phyloP scores from a whole-genome alignment of 2,113 vertebrate genomes.

The Eleginops maclovinus region DNA sequence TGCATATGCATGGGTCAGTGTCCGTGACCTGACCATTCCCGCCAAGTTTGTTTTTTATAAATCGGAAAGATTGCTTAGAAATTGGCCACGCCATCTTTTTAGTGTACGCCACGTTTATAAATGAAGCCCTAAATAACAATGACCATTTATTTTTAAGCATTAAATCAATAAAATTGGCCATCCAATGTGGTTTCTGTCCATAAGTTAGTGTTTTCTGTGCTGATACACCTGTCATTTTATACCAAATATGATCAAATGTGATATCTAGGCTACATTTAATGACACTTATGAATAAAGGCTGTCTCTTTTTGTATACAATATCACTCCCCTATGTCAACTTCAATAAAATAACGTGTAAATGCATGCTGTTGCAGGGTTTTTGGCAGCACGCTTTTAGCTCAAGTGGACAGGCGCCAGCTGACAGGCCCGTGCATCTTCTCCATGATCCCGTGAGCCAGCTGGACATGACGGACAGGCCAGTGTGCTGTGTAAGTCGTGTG shows the following conservation, averaged over 20 bases:
- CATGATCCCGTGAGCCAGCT: constrained; percentile 47
- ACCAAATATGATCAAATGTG: neutral
- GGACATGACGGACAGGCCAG: constrained; percentile 63
- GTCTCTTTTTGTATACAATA: too few species aligned
- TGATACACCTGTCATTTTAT: too few species aligned
- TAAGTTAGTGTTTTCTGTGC: neutral
- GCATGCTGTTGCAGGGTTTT: constrained; percentile 38
- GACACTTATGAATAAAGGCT: neutral
- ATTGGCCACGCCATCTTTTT: too few species aligned
- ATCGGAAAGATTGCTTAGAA: too few species aligned
- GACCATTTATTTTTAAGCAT: too few species aligned
- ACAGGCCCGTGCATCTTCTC: constrained; percentile 23
- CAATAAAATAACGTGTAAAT: neutral
- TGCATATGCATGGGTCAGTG: too few species aligned
- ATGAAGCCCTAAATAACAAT: too few species aligned
- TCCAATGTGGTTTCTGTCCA: neutral
- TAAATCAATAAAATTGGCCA: neutral
- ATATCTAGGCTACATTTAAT: neutral
- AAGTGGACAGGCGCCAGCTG: constrained; percentile 23
- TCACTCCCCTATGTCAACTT: neutral
- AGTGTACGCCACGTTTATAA: too few species aligned
- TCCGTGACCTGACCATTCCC: too few species aligned
- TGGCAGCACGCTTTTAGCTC: constrained; percentile 9
- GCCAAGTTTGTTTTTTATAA: too few species aligned
- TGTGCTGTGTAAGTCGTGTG: constrained; percentile 59